These are phyloP conservation scores for Euthynnus affinis DNA, from an alignment of 2,797 vertebrate species.

Conservation along the genomic window DNA sequence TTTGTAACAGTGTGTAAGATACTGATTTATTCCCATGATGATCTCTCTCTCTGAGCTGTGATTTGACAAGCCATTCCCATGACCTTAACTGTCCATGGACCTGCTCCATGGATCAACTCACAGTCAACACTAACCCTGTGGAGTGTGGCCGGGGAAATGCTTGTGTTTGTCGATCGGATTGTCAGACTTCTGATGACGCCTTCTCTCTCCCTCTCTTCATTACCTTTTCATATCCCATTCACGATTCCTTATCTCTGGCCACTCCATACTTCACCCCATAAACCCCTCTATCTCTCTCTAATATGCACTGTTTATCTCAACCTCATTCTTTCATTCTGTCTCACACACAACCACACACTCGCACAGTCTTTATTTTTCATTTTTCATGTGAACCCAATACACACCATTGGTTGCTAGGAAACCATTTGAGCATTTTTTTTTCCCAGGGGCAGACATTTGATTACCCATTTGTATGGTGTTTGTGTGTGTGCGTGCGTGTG, in stretches of 20 bases:
- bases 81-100: conserved; percentile 71
- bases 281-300: conserved; percentile 68
- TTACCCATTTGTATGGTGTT: conserved; percentile 89
- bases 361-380: conserved; percentile 73
- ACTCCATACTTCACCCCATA: conserved; percentile 67
- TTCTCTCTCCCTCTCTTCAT: conserved; percentile 70
- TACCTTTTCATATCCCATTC: conserved; percentile 76
- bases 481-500: neutral
- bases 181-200: conserved; percentile 61
- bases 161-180: conserved; percentile 60
- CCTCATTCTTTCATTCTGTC: conserved; percentile 73
- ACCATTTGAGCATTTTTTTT: conserved; percentile 80
- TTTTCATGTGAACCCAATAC: conserved; percentile 77
- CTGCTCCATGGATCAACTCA: conserved; percentile 55
- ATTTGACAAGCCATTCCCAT: conserved; percentile 65
- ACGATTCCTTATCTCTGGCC: conserved; percentile 70
- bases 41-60: conserved; percentile 64
- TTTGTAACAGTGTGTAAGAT: conserved; percentile 70
- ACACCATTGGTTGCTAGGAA: conserved; percentile 88
- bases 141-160: conserved; percentile 71
- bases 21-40: conserved; percentile 72
- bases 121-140: conserved; percentile 81
- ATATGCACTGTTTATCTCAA: conserved; percentile 71
- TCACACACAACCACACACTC: conserved; percentile 35
- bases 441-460: conserved; percentile 87